These are phyloP conservation scores for Furnarius figulus DNA, from an alignment of 2,113 vertebrate species.

Conservation along the genomic window DNA sequence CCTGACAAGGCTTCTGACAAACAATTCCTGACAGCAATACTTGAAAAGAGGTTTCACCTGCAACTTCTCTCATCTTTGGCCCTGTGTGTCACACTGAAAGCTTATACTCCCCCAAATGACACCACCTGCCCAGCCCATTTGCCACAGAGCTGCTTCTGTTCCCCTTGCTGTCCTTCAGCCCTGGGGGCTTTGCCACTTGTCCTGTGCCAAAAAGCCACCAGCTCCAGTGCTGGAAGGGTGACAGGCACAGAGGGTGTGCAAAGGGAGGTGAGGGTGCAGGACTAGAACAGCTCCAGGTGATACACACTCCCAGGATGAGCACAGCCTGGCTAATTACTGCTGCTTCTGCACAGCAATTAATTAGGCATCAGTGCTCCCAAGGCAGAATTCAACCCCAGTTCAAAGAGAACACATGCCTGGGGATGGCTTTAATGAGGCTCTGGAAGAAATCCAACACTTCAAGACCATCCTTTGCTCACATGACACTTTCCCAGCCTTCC, in stretches of 20 bases:
- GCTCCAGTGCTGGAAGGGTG: background rate
- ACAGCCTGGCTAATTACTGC: conserved; percentile 4
- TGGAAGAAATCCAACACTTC: background rate
- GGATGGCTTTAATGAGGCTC: background rate
- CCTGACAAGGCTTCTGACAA: background rate
- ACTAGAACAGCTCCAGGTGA: background rate
- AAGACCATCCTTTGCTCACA: background rate
- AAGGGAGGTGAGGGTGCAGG: background rate
- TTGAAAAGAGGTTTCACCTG: background rate
- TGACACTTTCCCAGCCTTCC: background rate
- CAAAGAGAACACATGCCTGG: background rate
- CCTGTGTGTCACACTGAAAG: background rate
- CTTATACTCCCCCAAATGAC: background rate
- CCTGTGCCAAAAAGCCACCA: background rate
- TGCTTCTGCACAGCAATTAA: background rate
- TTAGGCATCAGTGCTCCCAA: background rate
- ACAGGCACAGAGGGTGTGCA: background rate
- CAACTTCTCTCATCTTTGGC: background rate
- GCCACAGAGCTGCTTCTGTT: background rate
- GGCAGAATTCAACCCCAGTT: background rate
- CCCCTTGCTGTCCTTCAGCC: background rate
- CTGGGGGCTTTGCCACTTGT: background rate
- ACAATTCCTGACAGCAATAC: background rate
- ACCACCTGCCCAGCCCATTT: background rate
- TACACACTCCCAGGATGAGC: background rate